Percentiles rank a stretch among this genome's conserved stretches.
Evolutionary conservation across 2,888 invertebrate genomes (phyloP).

Genomic region (Drosophila tanythrix): DNA sequence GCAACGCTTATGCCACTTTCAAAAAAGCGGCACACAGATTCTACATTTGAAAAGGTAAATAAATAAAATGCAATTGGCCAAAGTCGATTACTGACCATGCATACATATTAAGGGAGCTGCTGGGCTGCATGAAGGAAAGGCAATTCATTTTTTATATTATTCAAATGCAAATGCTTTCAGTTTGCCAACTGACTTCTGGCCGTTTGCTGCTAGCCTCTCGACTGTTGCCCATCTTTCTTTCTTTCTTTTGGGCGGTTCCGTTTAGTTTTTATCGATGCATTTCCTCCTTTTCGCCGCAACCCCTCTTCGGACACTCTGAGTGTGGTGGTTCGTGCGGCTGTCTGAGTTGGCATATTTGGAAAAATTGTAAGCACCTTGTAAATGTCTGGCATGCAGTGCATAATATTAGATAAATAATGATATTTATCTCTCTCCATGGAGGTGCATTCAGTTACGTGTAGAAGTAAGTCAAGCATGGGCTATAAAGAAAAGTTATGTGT

Average conservation of each 20-base stretch:
- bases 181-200: constrained; percentile 33
- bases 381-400: constrained; percentile 39
- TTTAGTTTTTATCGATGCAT: constrained; percentile 34
- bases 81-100: constrained; percentile 57
- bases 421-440: constrained; percentile 24
- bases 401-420: constrained; percentile 70
- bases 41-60: constrained; percentile 32
- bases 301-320: not conserved
- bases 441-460: constrained; percentile 13
- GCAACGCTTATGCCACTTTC: constrained; percentile 36
- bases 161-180: constrained; percentile 70
- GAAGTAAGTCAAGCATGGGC: constrained; percentile 2
- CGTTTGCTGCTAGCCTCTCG: constrained; percentile 7
- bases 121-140: not conserved
- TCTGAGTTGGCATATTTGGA: constrained; percentile 71
- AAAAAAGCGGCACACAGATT: constrained; percentile 18
- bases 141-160: constrained; percentile 74
- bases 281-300: constrained; percentile 4
- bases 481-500: not conserved
- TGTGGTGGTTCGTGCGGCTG: constrained; percentile 32
- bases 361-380: constrained; percentile 75
- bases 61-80: constrained; percentile 59
- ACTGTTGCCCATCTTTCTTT: not conserved
- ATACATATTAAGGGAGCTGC: constrained; percentile 7
- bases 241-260: constrained; percentile 14